Base-by-base conservation (phyloP, 1,140 invertebrate species). In the Macrotrachela quadricornifera region DNA sequence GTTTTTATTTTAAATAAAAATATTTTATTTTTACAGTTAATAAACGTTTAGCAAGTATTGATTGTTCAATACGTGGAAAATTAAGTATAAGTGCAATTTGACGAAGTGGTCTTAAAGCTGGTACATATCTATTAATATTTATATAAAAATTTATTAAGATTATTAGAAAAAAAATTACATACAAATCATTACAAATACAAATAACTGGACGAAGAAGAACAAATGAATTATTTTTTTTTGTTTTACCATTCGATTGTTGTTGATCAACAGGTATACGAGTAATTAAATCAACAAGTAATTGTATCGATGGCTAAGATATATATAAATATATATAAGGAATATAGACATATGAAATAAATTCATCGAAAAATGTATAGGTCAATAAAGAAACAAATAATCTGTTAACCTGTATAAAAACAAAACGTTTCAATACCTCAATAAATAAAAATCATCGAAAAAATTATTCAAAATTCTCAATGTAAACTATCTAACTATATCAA, bases 151-250 rank as follows among this genome's bases (percentile, higher is more conserved):
- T 10, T 15, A 46, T 18, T n/a, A 13, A 18, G 10, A 30, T 16
- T 13, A 0, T 13, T 14, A 38, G 16, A 6, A 46, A 43, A 30
- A 15, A 16, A 6, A 13, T 40, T 6, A 63, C 67, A 66, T 61
- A 74, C 59, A 82, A 72, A 63, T 95, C 87, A 70, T 96, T 96
- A 63, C 90, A 96, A 59, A 95, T 94, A 65, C 87, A 92, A 59
- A 95, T 86, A 11, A 95, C 79, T 1, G 90, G 90, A 57, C 90
- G 70, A 50, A 77, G 74, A 46, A 83, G 69, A 57, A 79, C 66
- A 55, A 64, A 66, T 39, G 58, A 59, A 16, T 64, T 72, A 61
- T 72, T 64, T 61, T 68, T 70, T 58, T 71, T 76, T 57, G 67
- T 69, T 54, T 63, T 65, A 74, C 54, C 66, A 61, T 60, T 75